Conservation (phyloP, 2,797 vertebrate genomes). For the Enteromius argenteus region DNA sequence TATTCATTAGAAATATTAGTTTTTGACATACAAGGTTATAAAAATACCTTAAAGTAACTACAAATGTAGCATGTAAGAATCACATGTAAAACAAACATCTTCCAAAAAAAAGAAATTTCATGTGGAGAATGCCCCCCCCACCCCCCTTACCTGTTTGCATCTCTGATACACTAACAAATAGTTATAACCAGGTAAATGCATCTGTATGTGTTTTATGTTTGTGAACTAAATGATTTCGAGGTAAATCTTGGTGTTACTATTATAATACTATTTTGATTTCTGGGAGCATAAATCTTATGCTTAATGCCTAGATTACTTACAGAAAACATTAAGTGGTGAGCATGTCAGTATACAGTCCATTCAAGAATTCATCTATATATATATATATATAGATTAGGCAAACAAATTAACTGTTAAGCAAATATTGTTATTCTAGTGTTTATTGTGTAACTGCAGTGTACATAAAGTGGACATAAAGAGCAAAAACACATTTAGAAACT, state of each 20-base stretch:
- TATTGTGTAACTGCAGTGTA: background rate
- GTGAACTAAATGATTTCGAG: background rate
- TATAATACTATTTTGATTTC: background rate
- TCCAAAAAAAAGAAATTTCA: too few species aligned
- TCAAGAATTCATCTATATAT: background rate
- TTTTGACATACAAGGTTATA: too few species aligned
- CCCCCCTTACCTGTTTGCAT: too few species aligned
- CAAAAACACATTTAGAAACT: too few species aligned
- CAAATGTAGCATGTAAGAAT: too few species aligned
- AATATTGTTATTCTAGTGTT: background rate
- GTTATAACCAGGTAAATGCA: background rate
- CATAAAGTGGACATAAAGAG: background rate
- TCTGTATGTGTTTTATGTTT: background rate
- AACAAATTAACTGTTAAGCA: background rate
- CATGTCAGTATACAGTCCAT: background rate
- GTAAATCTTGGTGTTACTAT: background rate
- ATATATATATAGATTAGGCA: background rate
- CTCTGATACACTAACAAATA: background rate
- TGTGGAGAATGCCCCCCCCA: too few species aligned
- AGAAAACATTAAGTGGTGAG: background rate
- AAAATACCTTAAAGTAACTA: too few species aligned
- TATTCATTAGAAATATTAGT: too few species aligned
- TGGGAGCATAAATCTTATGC: background rate
- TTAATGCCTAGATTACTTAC: too few species aligned
- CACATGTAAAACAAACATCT: too few species aligned